A percentile compares a stretch with the other conserved stretches of the same genome.
phyloP scores from a whole-genome alignment of 2,113 vertebrate genomes.

The Chionis minor region DNA sequence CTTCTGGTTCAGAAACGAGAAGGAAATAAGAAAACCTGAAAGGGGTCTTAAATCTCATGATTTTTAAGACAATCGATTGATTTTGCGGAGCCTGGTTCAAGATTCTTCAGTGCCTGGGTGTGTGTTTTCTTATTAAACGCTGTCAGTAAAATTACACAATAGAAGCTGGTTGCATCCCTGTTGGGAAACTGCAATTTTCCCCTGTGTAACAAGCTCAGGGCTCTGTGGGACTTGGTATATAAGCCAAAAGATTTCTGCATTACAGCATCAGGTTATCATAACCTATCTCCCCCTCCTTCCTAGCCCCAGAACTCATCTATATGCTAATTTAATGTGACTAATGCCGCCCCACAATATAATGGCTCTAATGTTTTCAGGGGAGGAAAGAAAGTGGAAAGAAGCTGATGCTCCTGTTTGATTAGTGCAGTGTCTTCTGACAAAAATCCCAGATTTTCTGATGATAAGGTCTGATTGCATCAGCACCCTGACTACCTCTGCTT shows the following conservation, averaged over 20 bases:
- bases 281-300: conserved; percentile 69
- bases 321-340: conserved; percentile 82
- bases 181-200: conserved; percentile 9
- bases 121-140: neutral
- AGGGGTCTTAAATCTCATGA: neutral
- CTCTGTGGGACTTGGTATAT: neutral
- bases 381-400: conserved; percentile 61
- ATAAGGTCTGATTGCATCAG: neutral
- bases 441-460: neutral
- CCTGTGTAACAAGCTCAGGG: neutral
- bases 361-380: conserved; percentile 73
- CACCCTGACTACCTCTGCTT: neutral
- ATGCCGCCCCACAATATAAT: conserved; percentile 77
- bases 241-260: conserved; percentile 51
- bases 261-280: conserved; percentile 67
- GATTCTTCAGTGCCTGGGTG: neutral
- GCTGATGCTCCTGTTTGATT: neutral
- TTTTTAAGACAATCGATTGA: neutral
- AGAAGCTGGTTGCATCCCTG: neutral
- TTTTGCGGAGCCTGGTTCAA: neutral
- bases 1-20: neutral
- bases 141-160: conserved; percentile 2
- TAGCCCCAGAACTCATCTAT: conserved; percentile 83
- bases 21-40: neutral
- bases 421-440: neutral